These are phyloP conservation scores for Nymphalis polychloros DNA, from an alignment of 2,888 invertebrate genomes.

Conservation along the genomic window DNA sequence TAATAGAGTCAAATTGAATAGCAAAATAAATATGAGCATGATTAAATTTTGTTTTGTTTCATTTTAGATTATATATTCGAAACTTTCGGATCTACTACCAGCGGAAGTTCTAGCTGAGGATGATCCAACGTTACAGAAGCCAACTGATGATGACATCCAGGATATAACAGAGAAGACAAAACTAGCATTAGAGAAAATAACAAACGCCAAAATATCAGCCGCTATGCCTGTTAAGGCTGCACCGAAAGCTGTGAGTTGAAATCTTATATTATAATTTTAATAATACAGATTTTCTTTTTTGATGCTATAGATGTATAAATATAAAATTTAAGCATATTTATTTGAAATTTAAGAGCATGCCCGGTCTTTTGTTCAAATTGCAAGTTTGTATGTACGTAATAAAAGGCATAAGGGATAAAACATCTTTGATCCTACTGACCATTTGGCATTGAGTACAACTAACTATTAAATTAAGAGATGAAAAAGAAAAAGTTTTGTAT, in stretches of 20 bases:
- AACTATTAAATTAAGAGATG: too few relatives aligned
- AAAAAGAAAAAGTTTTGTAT: too few relatives aligned
- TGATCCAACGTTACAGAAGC: constrained; percentile 94
- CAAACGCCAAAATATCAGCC: constrained; percentile 94
- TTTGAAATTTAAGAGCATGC: too few relatives aligned
- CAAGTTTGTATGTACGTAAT: too few relatives aligned
- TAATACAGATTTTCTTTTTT: not conserved
- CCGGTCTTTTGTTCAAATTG: too few relatives aligned
- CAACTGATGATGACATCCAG: constrained; percentile 91
- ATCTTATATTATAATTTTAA: constrained; percentile 12
- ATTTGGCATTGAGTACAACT: too few relatives aligned
- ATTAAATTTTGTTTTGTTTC: constrained; percentile 1
- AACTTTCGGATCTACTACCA: constrained; percentile 94
- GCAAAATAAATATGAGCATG: too few relatives aligned
- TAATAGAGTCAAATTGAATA: too few relatives aligned
- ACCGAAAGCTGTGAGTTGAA: constrained; percentile 87
- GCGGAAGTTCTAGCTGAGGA: constrained; percentile 94
- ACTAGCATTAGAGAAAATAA: constrained; percentile 93
- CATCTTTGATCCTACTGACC: too few relatives aligned
- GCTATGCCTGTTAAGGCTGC: constrained; percentile 98
- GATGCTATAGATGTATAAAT: too few relatives aligned
- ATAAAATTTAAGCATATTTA: too few relatives aligned
- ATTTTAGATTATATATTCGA: constrained; percentile 93
- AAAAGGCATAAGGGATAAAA: too few relatives aligned
- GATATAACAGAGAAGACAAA: constrained; percentile 95